Evolutionary conservation across 2,888 invertebrate genomes (phyloP).

Genomic region (Pseudeuparius sepicola): DNA sequence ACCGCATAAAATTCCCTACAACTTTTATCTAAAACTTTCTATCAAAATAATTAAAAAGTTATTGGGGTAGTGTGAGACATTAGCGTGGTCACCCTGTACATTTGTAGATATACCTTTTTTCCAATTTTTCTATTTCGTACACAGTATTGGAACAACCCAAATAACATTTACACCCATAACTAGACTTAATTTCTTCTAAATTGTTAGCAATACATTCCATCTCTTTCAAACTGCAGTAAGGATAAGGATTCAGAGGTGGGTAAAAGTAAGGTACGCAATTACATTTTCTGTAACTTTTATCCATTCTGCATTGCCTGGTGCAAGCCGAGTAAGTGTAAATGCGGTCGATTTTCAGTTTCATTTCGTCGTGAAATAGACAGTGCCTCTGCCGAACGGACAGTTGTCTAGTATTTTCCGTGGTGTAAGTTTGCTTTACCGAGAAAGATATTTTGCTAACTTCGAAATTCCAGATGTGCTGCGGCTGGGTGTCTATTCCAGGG

Average conservation of each 20-base stretch:
- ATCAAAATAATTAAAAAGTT: too few species aligned
- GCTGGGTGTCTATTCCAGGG: slow-evolving; percentile 56
- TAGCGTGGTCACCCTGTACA: too few species aligned
- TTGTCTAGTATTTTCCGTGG: slow-evolving; percentile 63
- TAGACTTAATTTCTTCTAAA: slow-evolving; percentile 46
- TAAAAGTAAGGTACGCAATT: slow-evolving; percentile 67
- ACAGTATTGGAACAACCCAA: slow-evolving; percentile 66
- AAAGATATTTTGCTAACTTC: slow-evolving; percentile 52
- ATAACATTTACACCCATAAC: slow-evolving; percentile 56
- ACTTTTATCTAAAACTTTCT: too few species aligned
- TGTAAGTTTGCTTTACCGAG: slow-evolving; percentile 67
- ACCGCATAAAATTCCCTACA: too few species aligned
- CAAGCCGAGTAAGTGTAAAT: slow-evolving; percentile 65
- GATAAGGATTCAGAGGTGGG: slow-evolving; percentile 45
- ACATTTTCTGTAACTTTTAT: slow-evolving; percentile 50
- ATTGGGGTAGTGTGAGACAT: too few species aligned
- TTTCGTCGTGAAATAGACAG: slow-evolving; percentile 63
- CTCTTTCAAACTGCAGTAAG: slow-evolving; percentile 49
- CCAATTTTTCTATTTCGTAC: slow-evolving; percentile 64
- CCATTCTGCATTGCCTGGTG: slow-evolving; percentile 65
- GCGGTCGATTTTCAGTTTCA: slow-evolving; percentile 42
- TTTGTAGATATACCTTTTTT: too few species aligned
- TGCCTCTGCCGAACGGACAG: slow-evolving; percentile 57
- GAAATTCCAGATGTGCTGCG: slow-evolving; percentile 61
- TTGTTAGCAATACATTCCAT: slow-evolving; percentile 49